These are phyloP conservation scores for Cantharis flavilabris DNA, from an alignment of 2,888 invertebrate genomes.

Conservation along the genomic window DNA sequence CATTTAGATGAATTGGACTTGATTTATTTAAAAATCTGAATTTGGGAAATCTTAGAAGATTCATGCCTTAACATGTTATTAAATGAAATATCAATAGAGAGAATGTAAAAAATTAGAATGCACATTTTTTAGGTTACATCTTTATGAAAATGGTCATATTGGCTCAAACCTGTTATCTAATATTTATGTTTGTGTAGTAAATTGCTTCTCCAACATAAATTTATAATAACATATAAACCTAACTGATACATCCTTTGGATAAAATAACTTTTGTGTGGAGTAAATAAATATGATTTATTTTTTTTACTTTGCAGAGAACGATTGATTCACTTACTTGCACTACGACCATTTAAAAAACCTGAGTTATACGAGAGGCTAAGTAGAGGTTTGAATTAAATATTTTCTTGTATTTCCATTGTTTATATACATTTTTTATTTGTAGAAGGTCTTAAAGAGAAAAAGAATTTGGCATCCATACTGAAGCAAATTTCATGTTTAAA, in stretches of 20 bases:
- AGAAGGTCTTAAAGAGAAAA: slow-evolving; percentile 88
- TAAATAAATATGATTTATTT: background rate
- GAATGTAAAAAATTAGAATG: background rate
- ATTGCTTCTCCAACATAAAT: background rate
- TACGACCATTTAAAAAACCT: slow-evolving; percentile 92
- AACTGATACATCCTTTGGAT: background rate
- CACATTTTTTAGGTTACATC: background rate
- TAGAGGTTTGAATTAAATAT: slow-evolving; percentile 67
- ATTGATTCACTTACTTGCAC: slow-evolving; percentile 90
- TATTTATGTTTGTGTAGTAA: background rate
- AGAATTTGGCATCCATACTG: slow-evolving; percentile 75
- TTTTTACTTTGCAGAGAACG: slow-evolving; percentile 73
- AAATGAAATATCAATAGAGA: background rate
- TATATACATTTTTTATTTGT: slow-evolving; percentile 41
- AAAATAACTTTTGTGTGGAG: background rate
- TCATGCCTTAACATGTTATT: background rate
- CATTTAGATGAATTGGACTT: background rate
- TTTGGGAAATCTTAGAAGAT: background rate
- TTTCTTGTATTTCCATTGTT: background rate
- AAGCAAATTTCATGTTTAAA: slow-evolving; percentile 80
- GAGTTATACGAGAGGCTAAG: slow-evolving; percentile 82
- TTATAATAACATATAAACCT: background rate
- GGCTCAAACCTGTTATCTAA: background rate
- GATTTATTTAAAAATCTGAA: background rate
- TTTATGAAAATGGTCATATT: background rate